Conservation (phyloP, 2,888 invertebrate species). For the Eupeodes latifasciatus region DNA sequence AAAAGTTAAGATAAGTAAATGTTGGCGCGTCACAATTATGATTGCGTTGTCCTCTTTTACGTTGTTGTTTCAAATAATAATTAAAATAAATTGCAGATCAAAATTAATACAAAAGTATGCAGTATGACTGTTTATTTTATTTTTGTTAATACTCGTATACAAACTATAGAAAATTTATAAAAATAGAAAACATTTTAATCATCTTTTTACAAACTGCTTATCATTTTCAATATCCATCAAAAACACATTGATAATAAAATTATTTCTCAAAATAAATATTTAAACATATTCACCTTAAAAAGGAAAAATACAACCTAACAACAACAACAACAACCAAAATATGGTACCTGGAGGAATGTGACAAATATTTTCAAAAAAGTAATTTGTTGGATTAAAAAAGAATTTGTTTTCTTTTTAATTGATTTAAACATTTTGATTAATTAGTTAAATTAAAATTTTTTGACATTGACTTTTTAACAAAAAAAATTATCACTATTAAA, state of each 20-base stretch:
- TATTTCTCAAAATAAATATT: slow-evolving; percentile 23
- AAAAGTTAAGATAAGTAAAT: slow-evolving; percentile 15
- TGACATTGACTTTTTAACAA: not conserved
- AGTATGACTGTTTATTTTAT: not conserved
- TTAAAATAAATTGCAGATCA: not conserved
- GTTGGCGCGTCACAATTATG: slow-evolving; percentile 26
- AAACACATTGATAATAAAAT: slow-evolving; percentile 3
- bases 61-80: not conserved
- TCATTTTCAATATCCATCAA: not conserved
- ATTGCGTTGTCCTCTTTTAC: slow-evolving; percentile 5
- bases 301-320: not conserved
- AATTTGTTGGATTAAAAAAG: slow-evolving; percentile 9
- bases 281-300: not conserved
- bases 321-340: not conserved
- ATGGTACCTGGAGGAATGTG: slow-evolving; percentile 14
- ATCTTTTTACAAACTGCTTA: not conserved
- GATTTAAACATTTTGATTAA: slow-evolving; percentile 27
- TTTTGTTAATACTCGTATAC: not conserved
- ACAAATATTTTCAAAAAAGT: slow-evolving; percentile 23
- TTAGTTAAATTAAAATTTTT: slow-evolving; percentile 23
- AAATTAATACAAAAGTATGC: not conserved
- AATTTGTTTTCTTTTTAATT: slow-evolving; percentile 2
- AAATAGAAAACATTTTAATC: slow-evolving; percentile 25
- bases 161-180: not conserved
- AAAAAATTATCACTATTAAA: slow-evolving; percentile 12